These are phyloP conservation scores for Liolophura sinensis DNA, from an alignment of 1,140 invertebrate genomes.

Conservation along the genomic window DNA sequence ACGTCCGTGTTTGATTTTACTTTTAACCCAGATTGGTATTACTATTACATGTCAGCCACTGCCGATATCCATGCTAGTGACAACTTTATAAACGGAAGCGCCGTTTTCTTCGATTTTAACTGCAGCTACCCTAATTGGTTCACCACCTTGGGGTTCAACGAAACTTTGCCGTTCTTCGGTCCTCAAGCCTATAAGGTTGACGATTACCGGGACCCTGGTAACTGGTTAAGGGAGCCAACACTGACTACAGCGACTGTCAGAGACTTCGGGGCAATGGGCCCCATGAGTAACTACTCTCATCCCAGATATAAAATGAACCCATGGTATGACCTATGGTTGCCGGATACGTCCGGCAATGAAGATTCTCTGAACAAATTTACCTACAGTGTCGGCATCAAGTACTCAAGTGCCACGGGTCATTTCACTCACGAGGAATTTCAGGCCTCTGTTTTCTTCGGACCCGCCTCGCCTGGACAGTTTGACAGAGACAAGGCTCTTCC, in stretches of 20 bases:
- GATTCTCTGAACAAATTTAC: conserved; percentile 84
- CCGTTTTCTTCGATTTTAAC: conserved; percentile 91
- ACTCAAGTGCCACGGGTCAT: conserved; percentile 84
- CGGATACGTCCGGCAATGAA: conserved; percentile 71
- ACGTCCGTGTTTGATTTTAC: conserved; percentile 65
- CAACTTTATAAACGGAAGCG: conserved; percentile 82
- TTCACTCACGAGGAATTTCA: conserved; percentile 9
- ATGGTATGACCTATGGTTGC: conserved; percentile 75
- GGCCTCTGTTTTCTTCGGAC: conserved; percentile 32
- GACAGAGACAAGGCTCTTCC: conserved; percentile 70
- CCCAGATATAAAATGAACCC: conserved; percentile 90
- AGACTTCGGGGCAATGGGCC: conserved; percentile 41
- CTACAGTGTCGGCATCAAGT: conserved; percentile 70
- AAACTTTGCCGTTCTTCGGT: conserved; percentile 91
- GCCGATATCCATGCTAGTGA: conserved; percentile 92
- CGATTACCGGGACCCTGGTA: conserved; percentile 40
- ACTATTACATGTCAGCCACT: conserved; percentile 90
- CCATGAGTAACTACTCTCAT: conserved; percentile 84
- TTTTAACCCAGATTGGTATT: conserved; percentile 94
- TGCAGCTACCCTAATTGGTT: conserved; percentile 91
- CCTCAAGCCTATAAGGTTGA: conserved; percentile 73
- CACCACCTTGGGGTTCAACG: conserved; percentile 89
- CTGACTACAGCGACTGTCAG: conserved; percentile 32
- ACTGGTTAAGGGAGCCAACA: conserved; percentile 44
- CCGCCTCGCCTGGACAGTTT: conserved; percentile 26